A percentile compares a stretch with the other conserved stretches of the same genome.
These are phyloP conservation scores for Formicarius rufipectus DNA, from an alignment of 2,113 vertebrate species.

Conservation along the genomic window DNA sequence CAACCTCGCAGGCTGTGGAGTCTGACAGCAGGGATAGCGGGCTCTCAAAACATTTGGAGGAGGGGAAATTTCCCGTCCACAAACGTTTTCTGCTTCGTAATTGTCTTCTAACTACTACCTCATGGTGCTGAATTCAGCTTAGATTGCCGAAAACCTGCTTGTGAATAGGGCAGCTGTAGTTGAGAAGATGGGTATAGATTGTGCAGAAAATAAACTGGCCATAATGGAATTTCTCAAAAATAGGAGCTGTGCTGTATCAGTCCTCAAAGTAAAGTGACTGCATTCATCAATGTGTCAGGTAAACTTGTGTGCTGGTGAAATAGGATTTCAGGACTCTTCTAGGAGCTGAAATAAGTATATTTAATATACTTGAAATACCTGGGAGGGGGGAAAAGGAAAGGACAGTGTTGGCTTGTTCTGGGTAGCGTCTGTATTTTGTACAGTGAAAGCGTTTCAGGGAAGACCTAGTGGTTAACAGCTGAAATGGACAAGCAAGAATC, in stretches of 20 bases:
- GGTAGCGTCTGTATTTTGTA: background rate
- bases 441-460: background rate
- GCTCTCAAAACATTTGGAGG: background rate
- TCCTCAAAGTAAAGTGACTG: background rate
- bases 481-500: slow-evolving; percentile 1
- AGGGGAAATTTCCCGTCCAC: background rate
- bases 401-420: background rate
- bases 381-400: background rate
- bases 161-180: background rate
- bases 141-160: background rate
- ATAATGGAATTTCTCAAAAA: background rate
- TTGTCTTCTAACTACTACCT: background rate
- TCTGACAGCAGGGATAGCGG: background rate
- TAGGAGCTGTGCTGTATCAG: background rate
- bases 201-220: background rate
- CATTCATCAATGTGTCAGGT: background rate
- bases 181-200: background rate
- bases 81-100: background rate
- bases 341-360: background rate
- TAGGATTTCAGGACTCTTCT: background rate
- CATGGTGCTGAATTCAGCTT: background rate
- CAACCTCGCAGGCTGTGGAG: background rate
- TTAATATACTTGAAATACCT: background rate
- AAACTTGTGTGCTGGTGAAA: background rate
- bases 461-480: background rate